Evolutionary conservation across 2,113 vertebrate species (phyloP).

Genomic region (Notothenia rossii): DNA sequence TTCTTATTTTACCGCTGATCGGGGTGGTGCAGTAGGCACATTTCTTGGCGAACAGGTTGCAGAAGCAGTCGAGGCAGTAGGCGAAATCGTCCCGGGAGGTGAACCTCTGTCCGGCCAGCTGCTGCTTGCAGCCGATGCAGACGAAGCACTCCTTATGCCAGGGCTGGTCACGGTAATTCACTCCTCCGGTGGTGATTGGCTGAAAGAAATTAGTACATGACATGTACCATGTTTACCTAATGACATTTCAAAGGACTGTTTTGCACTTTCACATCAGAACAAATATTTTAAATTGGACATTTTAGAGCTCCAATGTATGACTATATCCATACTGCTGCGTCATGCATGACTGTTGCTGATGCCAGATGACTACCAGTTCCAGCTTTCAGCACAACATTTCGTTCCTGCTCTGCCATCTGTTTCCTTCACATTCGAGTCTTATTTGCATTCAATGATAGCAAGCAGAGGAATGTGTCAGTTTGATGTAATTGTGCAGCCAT

Average conservation of each 20-base stretch:
- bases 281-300: too few species aligned
- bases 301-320: not conserved
- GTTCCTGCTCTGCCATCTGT: slow-evolving; percentile 60
- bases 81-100: slow-evolving; percentile 94
- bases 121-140: slow-evolving; percentile 93
- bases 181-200: slow-evolving; percentile 94
- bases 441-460: not conserved
- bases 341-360: slow-evolving; percentile 6
- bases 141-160: slow-evolving; percentile 98
- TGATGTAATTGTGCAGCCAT: not conserved
- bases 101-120: slow-evolving; percentile 93
- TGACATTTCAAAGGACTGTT: too few species aligned
- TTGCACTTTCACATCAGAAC: not conserved
- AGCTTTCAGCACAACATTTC: slow-evolving; percentile 39
- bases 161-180: slow-evolving; percentile 94
- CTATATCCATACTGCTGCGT: not conserved
- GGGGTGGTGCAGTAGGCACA: slow-evolving; percentile 93
- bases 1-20: slow-evolving; percentile 89
- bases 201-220: slow-evolving; percentile 55
- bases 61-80: slow-evolving; percentile 97
- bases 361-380: slow-evolving; percentile 26
- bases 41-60: slow-evolving; percentile 95
- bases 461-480: too few species aligned
- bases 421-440: slow-evolving; percentile 21
- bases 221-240: not conserved